Evolutionary conservation across 1,140 invertebrate genomes (phyloP), one percentile per base, ranked within the genome.

Genomic region (Atta cephalotes): DNA sequence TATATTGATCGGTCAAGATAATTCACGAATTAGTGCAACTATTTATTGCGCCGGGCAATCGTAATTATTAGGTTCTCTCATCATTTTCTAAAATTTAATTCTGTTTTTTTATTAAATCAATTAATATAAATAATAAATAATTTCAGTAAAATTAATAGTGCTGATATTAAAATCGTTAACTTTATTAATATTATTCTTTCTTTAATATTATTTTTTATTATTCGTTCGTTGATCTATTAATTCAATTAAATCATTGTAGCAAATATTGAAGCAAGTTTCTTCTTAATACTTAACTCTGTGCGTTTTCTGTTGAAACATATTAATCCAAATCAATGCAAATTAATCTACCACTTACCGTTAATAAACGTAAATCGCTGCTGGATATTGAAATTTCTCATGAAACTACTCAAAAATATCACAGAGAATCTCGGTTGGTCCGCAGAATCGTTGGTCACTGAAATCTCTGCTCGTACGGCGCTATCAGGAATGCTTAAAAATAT

Each of bases 331-430:
- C 18, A 25, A 45, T 16, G 5, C 28, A 35, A n/a, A 28, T 60
- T 51, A 72, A 72, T 60, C n/a, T 18, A 1, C 6, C 10, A 71
- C 66, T 82, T 74, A 82, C 79, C 79, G 35, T 72, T 25, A 60
- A 25, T 14, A 60, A 72, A 82, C 0, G 28, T 12, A 35, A 68
- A 56, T 56, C 35, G 6, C 35, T 25, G 18, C 71, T 60, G 18
- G 66, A 82, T 28, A 25, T 82, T 63, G 14, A 18, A 31, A 31
- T 31, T 35, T 62, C 21, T 60, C 6, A 25, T 80, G 49, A 70
- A 80, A 70, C 9, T 70, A 68, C 25, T 80, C 63, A 14, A 21
- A 82, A 82, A 82, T 82, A 82, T 82, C 79, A 82, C 79, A 82
- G 53, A 58, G 21, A 63, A 72, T 82, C 49, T 51, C 53, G 18